Base-by-base conservation (phyloP, 2,888 invertebrate genomes). In the Agonopterix arenella region DNA sequence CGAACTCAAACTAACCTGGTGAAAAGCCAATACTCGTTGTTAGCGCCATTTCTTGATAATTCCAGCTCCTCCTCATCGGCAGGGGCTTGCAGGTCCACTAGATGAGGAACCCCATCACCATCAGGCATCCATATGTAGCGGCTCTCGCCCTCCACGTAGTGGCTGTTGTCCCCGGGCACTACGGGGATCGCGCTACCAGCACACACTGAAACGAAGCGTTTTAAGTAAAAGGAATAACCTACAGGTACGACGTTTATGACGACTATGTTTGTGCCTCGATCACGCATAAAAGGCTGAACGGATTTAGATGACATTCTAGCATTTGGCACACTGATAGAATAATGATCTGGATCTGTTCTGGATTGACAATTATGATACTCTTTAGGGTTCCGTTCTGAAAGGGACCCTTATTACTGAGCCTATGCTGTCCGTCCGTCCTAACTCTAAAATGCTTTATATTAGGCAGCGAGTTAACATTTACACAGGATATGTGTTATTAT, bases 91-190 rank as follows among this genome's bases (percentile, higher is more conserved):
- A 88, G 62, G 56, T 89, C 86, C 4, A 84, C 82, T 1, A 89
- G 64, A 0, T 69, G 63, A 0, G 80, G 77, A 0, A 60, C 61
- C 1, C 79, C 83, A 0, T 81, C 67, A n/a, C 77, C 75, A 61
- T 88, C 79, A 1, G 83, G 78, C 75, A 88, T 84, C 84, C 85
- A 88, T 48, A 88, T 70, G 60, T 82, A 89, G 1, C 79, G 80
- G 58, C 84, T 84, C 47, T 72, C 68, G 0, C 86, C 86, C 57
- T 85, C 84, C 4, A 82, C 77, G 62, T 86, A 88, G 60, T 82
- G 73, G 52, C 80, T 83, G 53, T 88, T 88, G 53, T 85, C 83
- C 28, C 81, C 80, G 10, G 85, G 84, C 13, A 75, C 49, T 8
- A 58, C 13, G 11, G 78, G 76, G 13, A 78, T 61, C 9, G 70